Conservation (phyloP, 2,113 vertebrate species). For the Amblyopsis rosae region DNA sequence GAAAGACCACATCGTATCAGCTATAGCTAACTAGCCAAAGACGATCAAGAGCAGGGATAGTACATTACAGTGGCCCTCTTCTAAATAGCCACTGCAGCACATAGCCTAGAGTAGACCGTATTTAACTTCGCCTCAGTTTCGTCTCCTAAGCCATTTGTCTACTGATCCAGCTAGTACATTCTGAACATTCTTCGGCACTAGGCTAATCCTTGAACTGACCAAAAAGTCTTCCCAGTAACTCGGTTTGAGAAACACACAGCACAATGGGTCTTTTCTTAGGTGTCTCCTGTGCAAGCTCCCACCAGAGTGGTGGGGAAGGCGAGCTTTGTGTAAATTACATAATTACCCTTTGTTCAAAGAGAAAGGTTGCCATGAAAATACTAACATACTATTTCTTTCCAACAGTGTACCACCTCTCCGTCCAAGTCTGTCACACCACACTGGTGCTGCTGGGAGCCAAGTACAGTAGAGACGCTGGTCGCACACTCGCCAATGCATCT, state of each 20-base stretch:
- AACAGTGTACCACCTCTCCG: background rate
- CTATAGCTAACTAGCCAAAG: conserved; percentile 4
- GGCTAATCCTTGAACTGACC: conserved; percentile 30
- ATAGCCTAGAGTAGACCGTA: conserved; percentile 17
- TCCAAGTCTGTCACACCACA: conserved; percentile 4
- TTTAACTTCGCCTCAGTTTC: conserved; percentile 13
- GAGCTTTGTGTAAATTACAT: background rate
- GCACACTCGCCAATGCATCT: background rate
- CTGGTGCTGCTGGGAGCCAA: background rate
- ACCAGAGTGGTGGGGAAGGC: background rate
- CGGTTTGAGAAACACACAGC: background rate
- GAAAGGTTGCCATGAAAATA: background rate
- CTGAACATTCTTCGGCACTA: conserved; percentile 54
- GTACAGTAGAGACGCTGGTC: background rate
- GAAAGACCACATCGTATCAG: conserved; percentile 16
- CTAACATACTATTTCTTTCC: conserved; percentile 1
- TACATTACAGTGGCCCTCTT: conserved; percentile 3
- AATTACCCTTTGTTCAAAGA: background rate
- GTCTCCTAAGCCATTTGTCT: conserved; percentile 45
- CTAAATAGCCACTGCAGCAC: conserved; percentile 26
- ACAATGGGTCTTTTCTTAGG: background rate
- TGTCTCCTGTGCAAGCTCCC: background rate
- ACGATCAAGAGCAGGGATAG: conserved; percentile 4
- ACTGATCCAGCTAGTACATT: conserved; percentile 41
- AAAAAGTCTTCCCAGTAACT: conserved; percentile 21